A percentile compares a stretch with the other conserved stretches of the same genome.
Conservation (phyloP, 1,140 invertebrate genomes). For the Leptoteleia sp. region DNA sequence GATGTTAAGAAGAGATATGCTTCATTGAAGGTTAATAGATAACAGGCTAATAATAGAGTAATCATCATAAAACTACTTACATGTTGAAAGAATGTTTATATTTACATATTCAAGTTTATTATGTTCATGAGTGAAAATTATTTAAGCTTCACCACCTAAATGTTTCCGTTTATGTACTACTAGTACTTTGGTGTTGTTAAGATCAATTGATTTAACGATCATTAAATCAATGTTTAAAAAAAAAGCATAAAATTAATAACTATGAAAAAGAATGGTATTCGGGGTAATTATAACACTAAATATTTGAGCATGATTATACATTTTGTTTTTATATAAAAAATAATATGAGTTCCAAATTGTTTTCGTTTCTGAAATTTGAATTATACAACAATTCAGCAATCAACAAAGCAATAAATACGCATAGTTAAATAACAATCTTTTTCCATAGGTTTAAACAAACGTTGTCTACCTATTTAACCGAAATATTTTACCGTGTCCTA, state of each 20-base stretch:
- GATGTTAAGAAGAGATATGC: too few relatives aligned
- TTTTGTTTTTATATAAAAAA: slow-evolving; percentile 56
- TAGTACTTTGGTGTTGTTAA: slow-evolving; percentile 30
- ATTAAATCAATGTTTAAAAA: too few relatives aligned
- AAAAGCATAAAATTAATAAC: slow-evolving; percentile 5
- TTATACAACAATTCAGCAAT: slow-evolving; percentile 47
- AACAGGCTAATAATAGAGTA: slow-evolving; percentile 5
- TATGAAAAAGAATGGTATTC: slow-evolving; percentile 4
- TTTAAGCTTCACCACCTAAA: slow-evolving; percentile 24
- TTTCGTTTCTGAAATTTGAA: slow-evolving; percentile 44
- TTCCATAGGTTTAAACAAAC: slow-evolving; percentile 9
- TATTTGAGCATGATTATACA: slow-evolving; percentile 27
- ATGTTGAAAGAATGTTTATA: slow-evolving; percentile 19
- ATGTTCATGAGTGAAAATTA: slow-evolving; percentile 9
- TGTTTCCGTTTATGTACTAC: slow-evolving; percentile 62
- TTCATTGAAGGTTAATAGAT: slow-evolving; percentile 7
- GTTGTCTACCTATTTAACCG: slow-evolving; percentile 10
- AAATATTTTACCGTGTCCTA: neutral
- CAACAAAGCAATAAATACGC: slow-evolving; percentile 44
- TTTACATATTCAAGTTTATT: slow-evolving; percentile 19
- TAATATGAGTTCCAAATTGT: slow-evolving; percentile 54
- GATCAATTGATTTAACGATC: too few relatives aligned
- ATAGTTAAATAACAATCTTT: slow-evolving; percentile 44
- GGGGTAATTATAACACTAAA: slow-evolving; percentile 42
- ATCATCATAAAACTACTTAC: slow-evolving; percentile 46